A percentile compares a stretch with the other conserved stretches of the same genome.
Evolutionary conservation across 2,888 invertebrate genomes (phyloP).

Genomic region (Noctua janthe): DNA sequence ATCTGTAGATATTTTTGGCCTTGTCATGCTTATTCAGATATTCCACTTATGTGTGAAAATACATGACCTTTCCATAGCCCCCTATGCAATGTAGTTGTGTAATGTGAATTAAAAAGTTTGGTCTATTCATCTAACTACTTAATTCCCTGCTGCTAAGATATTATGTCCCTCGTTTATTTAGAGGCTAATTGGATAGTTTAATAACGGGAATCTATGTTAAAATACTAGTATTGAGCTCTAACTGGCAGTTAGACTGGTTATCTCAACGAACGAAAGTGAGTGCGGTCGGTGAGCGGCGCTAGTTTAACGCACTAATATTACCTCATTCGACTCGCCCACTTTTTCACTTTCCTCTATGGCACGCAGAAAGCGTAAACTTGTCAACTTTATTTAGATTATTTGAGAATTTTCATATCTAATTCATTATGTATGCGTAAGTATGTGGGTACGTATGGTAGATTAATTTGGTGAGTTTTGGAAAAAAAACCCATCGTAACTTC

Average conservation of each 20-base stretch:
- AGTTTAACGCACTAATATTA: conserved; percentile 82
- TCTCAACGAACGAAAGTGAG: conserved; percentile 83
- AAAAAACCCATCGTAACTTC: conserved; percentile 14
- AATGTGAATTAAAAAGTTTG: background rate
- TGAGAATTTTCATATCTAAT: conserved; percentile 17
- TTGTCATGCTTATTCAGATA: conserved; percentile 29
- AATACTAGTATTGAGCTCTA: conserved; percentile 43
- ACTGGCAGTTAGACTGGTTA: conserved; percentile 69
- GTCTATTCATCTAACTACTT: background rate
- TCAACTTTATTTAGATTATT: conserved; percentile 59
- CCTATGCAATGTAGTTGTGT: conserved; percentile 5
- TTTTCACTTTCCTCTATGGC: conserved; percentile 85
- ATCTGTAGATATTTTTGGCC: conserved; percentile 20
- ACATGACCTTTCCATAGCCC: conserved; percentile 12
- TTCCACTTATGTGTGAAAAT: background rate
- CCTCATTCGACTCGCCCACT: conserved; percentile 83
- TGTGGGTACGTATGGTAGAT: background rate
- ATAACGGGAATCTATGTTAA: conserved; percentile 19
- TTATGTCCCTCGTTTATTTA: background rate
- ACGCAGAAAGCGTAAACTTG: conserved; percentile 86
- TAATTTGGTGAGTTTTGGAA: conserved; percentile 4
- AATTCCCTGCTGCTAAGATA: background rate
- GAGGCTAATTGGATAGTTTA: conserved; percentile 11
- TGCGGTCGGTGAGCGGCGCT: conserved; percentile 76
- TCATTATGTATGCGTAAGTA: conserved; percentile 16